Evolutionary conservation across 2,113 vertebrate species (phyloP), one percentile per base, ranked within the genome.

Genomic region (Lethenteron camtschaticum): DNA sequence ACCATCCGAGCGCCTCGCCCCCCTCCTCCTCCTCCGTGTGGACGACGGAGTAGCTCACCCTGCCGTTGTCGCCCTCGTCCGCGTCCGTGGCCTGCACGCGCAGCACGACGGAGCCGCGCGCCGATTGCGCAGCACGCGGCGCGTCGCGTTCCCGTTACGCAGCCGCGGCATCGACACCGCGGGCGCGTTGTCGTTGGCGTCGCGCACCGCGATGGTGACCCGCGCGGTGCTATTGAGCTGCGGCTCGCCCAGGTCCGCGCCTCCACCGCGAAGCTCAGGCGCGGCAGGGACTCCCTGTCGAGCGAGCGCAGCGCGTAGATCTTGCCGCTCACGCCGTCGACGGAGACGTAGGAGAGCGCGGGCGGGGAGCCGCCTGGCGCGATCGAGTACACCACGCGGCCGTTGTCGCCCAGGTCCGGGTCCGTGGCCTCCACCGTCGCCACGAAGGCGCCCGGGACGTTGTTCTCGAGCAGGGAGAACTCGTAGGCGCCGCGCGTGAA

Each of bases 401-500:
- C 84, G 9, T 91, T 89, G 68, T 75, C 75, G 0, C 83, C 86
- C 70, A 83, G 73, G 77, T 96, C 90, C 1, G 74, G 77, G 78
- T 96, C 90, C 1, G 78, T 80, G 73, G 89, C 91, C 10, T 74
- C 77, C 18, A 96, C 82, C 58, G 80, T 86, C 57, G 84, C 88
- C 69, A 95, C 81, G 0, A 78, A 13, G 1, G 81, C 78, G 66
- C 80, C 78, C 0, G 78, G 72, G 2, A 74, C 74, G 2, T 85
- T 79, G 68, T 88, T 82, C 75, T 96, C 91, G 9, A 76, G 78
- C 41, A 94, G 75, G 0, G 74, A 73, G 2, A 79, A 79, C 9
- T 80, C 78, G 75, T 95, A 91, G 69, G 90, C 85, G 2, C 70
- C 73, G 72, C 76, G 85, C 75, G 80, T 84, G 71, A 95, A 92